phyloP scores from a whole-genome alignment of 2,113 vertebrate species.

The Pandion haliaetus region DNA sequence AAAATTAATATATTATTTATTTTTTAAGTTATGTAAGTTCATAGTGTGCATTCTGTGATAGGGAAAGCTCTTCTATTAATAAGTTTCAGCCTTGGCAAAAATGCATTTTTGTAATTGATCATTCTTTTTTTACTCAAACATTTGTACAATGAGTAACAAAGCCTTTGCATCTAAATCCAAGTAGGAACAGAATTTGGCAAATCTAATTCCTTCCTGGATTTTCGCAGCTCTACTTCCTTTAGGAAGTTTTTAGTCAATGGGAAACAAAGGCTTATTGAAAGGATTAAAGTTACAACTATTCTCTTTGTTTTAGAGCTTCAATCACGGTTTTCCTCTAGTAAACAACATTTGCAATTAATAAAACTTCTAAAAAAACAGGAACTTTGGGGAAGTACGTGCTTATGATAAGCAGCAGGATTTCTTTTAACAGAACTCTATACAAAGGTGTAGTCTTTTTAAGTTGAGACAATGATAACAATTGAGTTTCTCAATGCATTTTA shows the following conservation, averaged over 20 bases:
- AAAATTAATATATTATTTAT: not conserved
- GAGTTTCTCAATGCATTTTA: conserved; percentile 56
- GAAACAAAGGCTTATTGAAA: conserved; percentile 88
- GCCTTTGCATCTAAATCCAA: conserved; percentile 49
- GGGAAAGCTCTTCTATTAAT: conserved; percentile 35
- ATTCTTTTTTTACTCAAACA: not conserved
- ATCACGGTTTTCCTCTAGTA: conserved; percentile 75
- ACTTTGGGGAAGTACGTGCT: conserved; percentile 75
- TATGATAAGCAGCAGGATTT: conserved; percentile 77
- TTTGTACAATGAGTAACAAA: conserved; percentile 49
- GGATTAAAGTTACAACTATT: conserved; percentile 76
- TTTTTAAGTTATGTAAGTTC: not conserved
- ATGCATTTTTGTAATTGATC: not conserved
- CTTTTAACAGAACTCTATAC: conserved; percentile 62
- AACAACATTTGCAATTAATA: conserved; percentile 80
- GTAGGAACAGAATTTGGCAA: conserved; percentile 64
- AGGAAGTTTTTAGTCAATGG: conserved; percentile 88
- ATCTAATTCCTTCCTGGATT: conserved; percentile 79
- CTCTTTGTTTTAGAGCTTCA: conserved; percentile 78
- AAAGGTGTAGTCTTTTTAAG: conserved; percentile 67
- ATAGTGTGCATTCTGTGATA: not conserved
- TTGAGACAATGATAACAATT: conserved; percentile 49
- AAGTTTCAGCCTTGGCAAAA: conserved; percentile 13
- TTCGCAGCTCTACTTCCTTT: conserved; percentile 81
- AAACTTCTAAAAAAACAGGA: conserved; percentile 79